phyloP scores from a whole-genome alignment of 1,140 invertebrate genomes.

The Drosophila albomicans region DNA sequence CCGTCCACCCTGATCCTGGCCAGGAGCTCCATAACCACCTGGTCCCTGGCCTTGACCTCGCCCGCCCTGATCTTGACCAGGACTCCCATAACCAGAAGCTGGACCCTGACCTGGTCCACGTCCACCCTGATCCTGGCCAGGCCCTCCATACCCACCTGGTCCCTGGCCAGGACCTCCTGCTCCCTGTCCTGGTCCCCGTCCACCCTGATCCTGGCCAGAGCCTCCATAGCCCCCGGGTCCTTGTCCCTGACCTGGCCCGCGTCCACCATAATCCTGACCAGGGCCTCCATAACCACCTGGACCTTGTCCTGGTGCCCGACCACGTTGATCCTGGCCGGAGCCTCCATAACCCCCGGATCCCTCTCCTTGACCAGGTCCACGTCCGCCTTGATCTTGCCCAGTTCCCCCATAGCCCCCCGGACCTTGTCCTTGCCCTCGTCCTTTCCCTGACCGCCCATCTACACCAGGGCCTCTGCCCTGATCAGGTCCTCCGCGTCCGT shows the following conservation, averaged over 20 bases:
- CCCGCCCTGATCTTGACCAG: no score
- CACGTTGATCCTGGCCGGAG: not conserved
- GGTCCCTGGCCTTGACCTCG: no score
- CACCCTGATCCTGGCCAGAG: not conserved
- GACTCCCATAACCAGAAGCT: no score
- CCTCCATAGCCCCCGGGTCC: slow-evolving; percentile 11
- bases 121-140: no score
- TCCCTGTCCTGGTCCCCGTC: slow-evolving; percentile 11
- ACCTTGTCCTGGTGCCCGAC: not conserved
- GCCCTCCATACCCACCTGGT: no score
- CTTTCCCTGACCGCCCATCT: not conserved
- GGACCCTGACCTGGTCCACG: no score
- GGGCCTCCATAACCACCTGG: not conserved
- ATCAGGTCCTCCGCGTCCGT: not conserved
- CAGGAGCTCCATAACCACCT: no score
- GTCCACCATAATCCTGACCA: not conserved
- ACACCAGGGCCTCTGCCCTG: not conserved
- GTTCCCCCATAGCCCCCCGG: not conserved
- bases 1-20: no score
- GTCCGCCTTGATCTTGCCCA: not conserved
- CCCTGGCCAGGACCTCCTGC: no score
- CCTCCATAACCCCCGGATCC: not conserved
- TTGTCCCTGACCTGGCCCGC: slow-evolving; percentile 1
- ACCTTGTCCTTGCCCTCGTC: not conserved
- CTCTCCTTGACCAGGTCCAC: not conserved